Evolutionary conservation across 2,888 invertebrate genomes (phyloP), one percentile per base, ranked within the genome.

Genomic region (Agonopterix heracliana): DNA sequence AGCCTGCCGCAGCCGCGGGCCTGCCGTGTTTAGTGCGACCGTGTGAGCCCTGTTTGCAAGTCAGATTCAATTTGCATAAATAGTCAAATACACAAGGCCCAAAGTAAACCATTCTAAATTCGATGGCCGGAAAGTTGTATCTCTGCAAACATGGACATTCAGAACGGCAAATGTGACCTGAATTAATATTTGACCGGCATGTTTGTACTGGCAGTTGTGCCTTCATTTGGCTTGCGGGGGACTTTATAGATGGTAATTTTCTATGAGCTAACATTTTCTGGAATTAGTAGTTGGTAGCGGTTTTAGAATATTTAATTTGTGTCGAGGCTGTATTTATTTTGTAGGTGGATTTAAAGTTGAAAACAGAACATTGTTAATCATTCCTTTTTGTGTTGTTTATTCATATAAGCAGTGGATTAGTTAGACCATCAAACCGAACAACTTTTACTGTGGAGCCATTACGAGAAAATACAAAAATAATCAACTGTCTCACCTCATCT

Each of bases 121-220:
- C 78, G 77, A 82, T 78, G 78, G 74, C 61, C 76, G 75, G 72
- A 82, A 83, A 85, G 82, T 83, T 82, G 78, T 81, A 78, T 83
- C 81, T 79, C 74, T 67, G 71, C 74, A 82, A 85, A 84, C 76
- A 80, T 60, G 78, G 76, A 75, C 76, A 75, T 78, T 77, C 65
- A 66, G 68, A 78, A 71, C 68, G 70, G 69, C 77, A 76, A 82
- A 82, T 84, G 82, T 81, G 85, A 83, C 84, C 83, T 71, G 85
- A 85, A 84, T 84, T 83, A 82, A 85, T 84, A 83, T 85, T 84
- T 82, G 83, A 81, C 79, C 73, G 60, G 68, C 54, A 52, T 72
- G 68, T 78, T 78, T 74, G 74, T 66, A 50, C 67, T 59, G 58
- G 65, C 64, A 72, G 67, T 80, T 74, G 73, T 68, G 69, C 75